phyloP scores from a whole-genome alignment of 2,113 vertebrate genomes.

The Podocnemis expansa region DNA sequence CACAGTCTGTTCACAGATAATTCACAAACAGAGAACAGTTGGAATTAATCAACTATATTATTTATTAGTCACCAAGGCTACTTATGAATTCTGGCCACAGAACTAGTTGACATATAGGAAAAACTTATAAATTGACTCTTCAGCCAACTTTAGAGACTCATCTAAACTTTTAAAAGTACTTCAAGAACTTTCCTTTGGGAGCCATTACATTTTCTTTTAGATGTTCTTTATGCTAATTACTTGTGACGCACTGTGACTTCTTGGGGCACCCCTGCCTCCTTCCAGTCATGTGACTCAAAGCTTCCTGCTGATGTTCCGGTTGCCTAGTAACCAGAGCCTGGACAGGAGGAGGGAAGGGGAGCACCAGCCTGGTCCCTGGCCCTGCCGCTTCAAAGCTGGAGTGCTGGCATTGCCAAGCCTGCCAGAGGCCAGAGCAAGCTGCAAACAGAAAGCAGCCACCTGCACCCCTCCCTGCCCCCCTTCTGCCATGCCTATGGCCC shows the following conservation, averaged over 20 bases:
- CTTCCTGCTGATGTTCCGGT: no score
- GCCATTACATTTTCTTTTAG: background rate
- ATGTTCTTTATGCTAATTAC: background rate
- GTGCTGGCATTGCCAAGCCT: no score
- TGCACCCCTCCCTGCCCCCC: no score
- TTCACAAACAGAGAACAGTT: slow-evolving; percentile 25
- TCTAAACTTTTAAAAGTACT: background rate
- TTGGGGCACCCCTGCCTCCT: no score
- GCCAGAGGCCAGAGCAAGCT: no score
- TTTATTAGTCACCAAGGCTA: background rate
- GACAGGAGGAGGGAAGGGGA: no score
- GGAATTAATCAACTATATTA: background rate
- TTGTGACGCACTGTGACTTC: background rate
- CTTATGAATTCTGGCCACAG: background rate
- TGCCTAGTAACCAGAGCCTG: no score
- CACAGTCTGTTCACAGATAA: background rate
- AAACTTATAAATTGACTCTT: background rate
- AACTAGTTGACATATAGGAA: background rate
- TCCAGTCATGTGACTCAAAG: no score
- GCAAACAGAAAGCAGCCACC: no score
- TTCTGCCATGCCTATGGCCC: no score
- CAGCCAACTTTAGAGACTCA: background rate
- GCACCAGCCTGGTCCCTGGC: no score
- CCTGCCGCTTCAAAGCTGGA: no score
- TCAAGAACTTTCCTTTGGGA: background rate